A percentile compares a stretch with the other conserved stretches of the same genome.
phyloP scores from a whole-genome alignment of 1,140 invertebrate genomes.

The Aplysia californica region DNA sequence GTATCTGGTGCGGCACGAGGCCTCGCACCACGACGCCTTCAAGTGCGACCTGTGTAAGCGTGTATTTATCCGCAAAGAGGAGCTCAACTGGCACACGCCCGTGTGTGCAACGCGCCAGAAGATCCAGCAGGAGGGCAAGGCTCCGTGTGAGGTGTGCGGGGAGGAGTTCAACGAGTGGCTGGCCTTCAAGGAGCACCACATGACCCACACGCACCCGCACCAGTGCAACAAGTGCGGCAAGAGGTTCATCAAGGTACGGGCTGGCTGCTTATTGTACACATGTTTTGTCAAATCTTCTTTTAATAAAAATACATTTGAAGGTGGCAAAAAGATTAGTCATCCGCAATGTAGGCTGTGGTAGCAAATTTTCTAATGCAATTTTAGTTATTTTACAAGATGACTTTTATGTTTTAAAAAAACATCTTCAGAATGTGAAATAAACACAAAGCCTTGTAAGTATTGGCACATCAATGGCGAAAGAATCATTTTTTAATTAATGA shows the following conservation, averaged over 20 bases:
- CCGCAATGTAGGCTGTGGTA: no score
- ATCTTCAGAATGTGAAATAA: no score
- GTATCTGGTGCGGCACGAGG: conserved; percentile 53
- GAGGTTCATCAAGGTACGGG: conserved; percentile 54
- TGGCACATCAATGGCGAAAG: no score
- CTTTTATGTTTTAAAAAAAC: no score
- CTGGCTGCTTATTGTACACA: not conserved
- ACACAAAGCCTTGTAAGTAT: no score
- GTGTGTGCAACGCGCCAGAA: conserved; percentile 39
- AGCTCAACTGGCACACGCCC: conserved; percentile 50
- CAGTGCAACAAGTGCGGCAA: conserved; percentile 64
- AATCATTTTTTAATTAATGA: no score
- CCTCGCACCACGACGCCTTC: conserved; percentile 45
- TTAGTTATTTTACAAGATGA: no score
- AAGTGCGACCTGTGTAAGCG: conserved; percentile 51
- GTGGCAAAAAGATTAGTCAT: no score
- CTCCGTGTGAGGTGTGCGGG: conserved; percentile 47
- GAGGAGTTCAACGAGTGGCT: conserved; percentile 48
- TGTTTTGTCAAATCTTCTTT: not conserved
- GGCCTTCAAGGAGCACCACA: conserved; percentile 60
- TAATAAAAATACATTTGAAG: no score
- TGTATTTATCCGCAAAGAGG: conserved; percentile 43
- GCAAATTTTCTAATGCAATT: no score
- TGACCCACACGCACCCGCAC: conserved; percentile 65
- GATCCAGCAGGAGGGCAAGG: conserved; percentile 43